These are phyloP conservation scores for Boleophthalmus pectinirostris DNA, from an alignment of 2,113 vertebrate genomes.

Conservation along the genomic window DNA sequence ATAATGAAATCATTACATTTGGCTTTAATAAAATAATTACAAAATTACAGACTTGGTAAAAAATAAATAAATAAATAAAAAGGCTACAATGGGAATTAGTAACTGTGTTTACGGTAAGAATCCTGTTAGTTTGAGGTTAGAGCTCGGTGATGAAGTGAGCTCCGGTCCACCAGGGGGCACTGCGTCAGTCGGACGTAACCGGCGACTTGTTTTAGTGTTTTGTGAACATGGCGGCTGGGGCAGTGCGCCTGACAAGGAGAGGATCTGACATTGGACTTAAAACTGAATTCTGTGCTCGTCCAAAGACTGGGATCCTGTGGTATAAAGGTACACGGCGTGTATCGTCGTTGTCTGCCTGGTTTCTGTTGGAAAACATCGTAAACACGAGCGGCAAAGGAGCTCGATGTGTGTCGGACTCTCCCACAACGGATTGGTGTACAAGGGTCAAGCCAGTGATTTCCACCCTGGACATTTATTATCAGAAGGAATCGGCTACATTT, in stretches of 20 bases:
- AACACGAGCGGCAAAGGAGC: not conserved
- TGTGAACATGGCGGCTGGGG: slow-evolving; percentile 72
- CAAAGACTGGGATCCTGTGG: not conserved
- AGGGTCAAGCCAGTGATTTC: not conserved
- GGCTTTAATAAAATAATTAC: not conserved
- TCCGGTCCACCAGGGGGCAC: slow-evolving; percentile 28
- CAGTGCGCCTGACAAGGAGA: slow-evolving; percentile 9
- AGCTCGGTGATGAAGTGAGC: not conserved
- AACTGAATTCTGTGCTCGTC: not conserved
- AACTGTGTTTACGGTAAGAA: too few species aligned
- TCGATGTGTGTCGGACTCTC: not conserved
- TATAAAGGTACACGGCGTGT: fast-evolving
- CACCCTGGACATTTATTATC: not conserved
- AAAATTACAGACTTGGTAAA: too few species aligned
- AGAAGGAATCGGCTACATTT: not conserved
- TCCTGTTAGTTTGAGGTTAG: too few species aligned
- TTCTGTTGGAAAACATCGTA: not conserved
- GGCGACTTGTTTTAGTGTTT: not conserved
- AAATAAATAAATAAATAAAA: too few species aligned
- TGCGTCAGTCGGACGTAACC: not conserved
- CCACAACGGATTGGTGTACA: slow-evolving; percentile 5
- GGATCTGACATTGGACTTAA: not conserved
- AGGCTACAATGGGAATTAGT: too few species aligned
- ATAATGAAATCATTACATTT: not conserved
- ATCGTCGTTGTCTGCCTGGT: not conserved